Percentiles rank a stretch among this genome's conserved stretches.
phyloP scores from a whole-genome alignment of 2,888 invertebrate genomes.

The Caenorhabditis japonica region DNA sequence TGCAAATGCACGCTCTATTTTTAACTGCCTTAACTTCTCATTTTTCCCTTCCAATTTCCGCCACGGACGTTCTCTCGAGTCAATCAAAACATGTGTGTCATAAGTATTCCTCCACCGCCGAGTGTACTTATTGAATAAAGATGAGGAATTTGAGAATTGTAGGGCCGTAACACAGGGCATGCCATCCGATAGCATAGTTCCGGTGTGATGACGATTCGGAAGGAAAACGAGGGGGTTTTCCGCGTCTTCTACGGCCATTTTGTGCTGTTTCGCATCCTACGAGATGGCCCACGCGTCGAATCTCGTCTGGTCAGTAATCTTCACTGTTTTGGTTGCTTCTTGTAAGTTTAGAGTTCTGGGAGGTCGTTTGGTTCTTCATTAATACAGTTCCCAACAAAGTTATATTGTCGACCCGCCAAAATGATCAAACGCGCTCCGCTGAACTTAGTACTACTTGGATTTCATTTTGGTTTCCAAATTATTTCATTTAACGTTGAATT shows the following conservation, averaged over 20 bases:
- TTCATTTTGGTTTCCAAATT: too few species aligned
- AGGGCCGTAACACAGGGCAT: constrained; percentile 14
- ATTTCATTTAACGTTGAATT: too few species aligned
- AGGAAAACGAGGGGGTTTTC: background rate
- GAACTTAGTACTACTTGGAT: too few species aligned
- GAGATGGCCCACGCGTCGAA: constrained; percentile 33
- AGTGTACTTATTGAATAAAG: constrained; percentile 6
- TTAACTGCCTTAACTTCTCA: too few species aligned
- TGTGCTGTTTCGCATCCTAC: constrained; percentile 16
- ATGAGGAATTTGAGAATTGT: constrained; percentile 28
- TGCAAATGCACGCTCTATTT: too few species aligned
- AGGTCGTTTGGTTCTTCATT: too few species aligned
- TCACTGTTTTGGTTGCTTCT: constrained; percentile 17
- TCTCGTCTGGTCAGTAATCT: constrained; percentile 1
- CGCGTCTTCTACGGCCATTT: constrained; percentile 28
- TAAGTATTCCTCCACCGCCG: constrained; percentile 14
- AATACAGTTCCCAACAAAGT: too few species aligned
- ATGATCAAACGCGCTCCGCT: too few species aligned
- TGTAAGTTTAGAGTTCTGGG: too few species aligned
- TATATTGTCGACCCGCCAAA: too few species aligned
- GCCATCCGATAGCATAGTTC: constrained; percentile 44
- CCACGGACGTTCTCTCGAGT: constrained; percentile 9
- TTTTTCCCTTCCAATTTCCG: background rate
- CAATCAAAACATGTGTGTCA: constrained; percentile 31
- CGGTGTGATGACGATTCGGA: constrained; percentile 32